Evolutionary conservation across 1,140 invertebrate genomes (phyloP), one percentile per base, ranked within the genome.

Genomic region (Cheumatopsyche charites): DNA sequence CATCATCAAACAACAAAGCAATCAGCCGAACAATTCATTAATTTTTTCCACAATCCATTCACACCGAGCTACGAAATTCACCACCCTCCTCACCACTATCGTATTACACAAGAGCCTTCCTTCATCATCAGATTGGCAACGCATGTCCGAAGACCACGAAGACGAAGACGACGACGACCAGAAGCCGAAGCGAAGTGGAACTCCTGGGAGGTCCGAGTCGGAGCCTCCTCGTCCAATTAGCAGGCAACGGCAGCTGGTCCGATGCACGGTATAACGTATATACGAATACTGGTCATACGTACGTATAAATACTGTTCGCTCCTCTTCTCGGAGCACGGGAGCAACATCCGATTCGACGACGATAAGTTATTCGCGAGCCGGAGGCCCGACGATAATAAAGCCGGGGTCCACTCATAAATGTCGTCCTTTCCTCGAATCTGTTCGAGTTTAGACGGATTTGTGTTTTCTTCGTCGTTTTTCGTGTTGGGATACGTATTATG

Each of bases 211-310:
- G 66, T 68, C 66, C 55, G 29, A 47, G 66, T 3, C 43, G 66
- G 66, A 68, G 49, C 66, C 66, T 68, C 66, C 66, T 68, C 66
- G 66, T 68, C 66, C 66, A 68, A 68, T 68, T 68, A 68, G 66
- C 66, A 68, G 25, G 47, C 19, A 68, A 55, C 47, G 66, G 66
- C 66, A 68, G 66, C 66, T 68, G 66, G 49, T 47, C 66, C 66
- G 11, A 23, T 45, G 36, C 66, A 68, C 23, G 29, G 3, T 3
- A 23, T n/a, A n/a, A n/a, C n/a, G n/a, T n/a, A n/a, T n/a, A n/a
- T n/a, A n/a, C n/a, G n/a, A n/a, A n/a, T n/a, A n/a, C n/a, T n/a
- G n/a, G n/a, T n/a, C n/a, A n/a, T n/a, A n/a, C n/a, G n/a, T n/a
- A n/a, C n/a, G n/a, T n/a, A n/a, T n/a, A n/a, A n/a, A n/a, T n/a